A percentile compares a stretch with the other conserved stretches of the same genome.
Conservation (phyloP, 2,797 vertebrate genomes). For the Naso thynnoides region DNA sequence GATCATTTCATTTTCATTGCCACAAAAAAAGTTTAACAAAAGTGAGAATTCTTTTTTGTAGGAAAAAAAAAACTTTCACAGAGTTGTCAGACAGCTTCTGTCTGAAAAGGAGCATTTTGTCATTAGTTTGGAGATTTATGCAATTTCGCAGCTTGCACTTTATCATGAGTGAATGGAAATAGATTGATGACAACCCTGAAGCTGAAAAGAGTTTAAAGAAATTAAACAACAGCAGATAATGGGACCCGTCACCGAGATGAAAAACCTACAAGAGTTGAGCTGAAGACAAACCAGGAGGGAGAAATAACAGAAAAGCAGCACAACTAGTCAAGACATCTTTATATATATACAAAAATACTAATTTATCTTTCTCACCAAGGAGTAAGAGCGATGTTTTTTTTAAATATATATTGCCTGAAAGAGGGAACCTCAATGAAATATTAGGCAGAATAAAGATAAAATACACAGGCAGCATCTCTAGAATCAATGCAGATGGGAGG, state of each 20-base stretch:
- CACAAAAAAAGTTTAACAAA: neutral
- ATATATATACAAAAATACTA: neutral
- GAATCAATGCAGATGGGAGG: conserved; percentile 9
- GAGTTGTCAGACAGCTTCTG: neutral
- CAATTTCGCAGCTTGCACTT: neutral
- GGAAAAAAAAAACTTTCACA: neutral
- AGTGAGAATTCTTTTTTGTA: neutral
- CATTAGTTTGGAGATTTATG: neutral
- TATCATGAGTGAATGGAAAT: conserved; percentile 3
- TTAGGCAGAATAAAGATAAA: neutral
- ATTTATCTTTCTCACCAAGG: neutral
- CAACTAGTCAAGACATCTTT: neutral
- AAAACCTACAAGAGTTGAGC: conserved; percentile 25
- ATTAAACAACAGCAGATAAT: neutral
- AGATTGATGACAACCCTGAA: conserved; percentile 31
- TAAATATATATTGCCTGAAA: conserved; percentile 29
- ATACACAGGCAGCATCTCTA: conserved; percentile 25
- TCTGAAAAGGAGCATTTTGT: conserved; percentile 1
- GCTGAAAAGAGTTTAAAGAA: neutral
- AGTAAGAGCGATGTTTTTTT: neutral
- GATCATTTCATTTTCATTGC: conserved; percentile 31
- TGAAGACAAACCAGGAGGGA: neutral
- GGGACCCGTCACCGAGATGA: conserved; percentile 10
- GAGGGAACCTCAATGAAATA: neutral
- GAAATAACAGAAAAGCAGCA: conserved; percentile 6